Conservation (phyloP, 2,797 vertebrate genomes). For the Myotis planiceps region DNA sequence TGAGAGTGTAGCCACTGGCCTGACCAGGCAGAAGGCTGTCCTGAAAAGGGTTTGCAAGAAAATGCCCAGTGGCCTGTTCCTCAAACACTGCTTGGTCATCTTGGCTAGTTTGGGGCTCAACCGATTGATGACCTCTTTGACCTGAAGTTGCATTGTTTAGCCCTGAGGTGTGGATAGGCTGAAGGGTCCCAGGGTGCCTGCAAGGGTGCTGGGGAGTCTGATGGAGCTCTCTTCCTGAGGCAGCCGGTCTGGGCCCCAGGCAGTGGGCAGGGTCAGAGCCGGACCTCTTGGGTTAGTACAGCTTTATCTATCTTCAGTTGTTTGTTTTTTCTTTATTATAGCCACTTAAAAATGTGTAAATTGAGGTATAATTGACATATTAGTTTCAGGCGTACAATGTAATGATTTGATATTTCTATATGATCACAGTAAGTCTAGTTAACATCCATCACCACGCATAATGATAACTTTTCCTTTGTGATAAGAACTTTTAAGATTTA, state of each 20-base stretch:
- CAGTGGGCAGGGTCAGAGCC: neutral
- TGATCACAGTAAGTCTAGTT: neutral
- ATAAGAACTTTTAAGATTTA: neutral
- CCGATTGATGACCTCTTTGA: neutral
- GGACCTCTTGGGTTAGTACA: neutral
- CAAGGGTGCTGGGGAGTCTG: neutral
- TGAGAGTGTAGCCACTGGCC: slow-evolving; percentile 1
- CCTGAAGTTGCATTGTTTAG: neutral
- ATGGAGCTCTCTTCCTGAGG: neutral
- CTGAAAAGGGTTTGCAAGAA: slow-evolving; percentile 56
- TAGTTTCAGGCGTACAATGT: neutral
- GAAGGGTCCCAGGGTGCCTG: neutral
- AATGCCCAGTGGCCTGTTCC: neutral
- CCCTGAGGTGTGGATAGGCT: neutral
- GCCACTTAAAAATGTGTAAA: neutral
- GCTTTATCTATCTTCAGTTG: neutral
- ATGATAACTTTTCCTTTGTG: neutral
- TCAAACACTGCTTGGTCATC: slow-evolving; percentile 20
- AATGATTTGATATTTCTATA: neutral
- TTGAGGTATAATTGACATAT: neutral
- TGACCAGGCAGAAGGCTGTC: neutral
- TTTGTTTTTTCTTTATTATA: neutral
- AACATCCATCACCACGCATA: neutral
- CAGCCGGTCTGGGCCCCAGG: neutral
- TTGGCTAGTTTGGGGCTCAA: neutral